Conservation (phyloP, 2,113 vertebrate genomes). For the Ginglymostoma cirratum region DNA sequence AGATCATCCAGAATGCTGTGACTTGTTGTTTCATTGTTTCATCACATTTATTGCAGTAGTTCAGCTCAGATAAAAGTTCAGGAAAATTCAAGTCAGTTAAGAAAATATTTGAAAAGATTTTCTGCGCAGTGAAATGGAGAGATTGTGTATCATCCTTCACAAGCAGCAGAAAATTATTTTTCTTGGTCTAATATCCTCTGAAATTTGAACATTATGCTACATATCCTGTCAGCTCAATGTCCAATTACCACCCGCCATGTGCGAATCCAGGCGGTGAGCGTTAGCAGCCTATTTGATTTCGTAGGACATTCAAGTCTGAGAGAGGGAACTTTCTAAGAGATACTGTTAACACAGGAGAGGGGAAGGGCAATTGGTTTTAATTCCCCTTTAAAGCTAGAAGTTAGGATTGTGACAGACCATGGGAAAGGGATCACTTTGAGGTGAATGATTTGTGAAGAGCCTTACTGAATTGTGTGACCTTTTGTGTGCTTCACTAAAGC, state of each 20-base stretch:
- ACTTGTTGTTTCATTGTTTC: background rate
- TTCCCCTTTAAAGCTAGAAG: background rate
- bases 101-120: background rate
- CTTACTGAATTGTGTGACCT: background rate
- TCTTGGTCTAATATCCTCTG: background rate
- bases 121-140: background rate
- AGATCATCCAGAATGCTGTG: background rate
- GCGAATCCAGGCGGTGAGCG: background rate
- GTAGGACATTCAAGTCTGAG: background rate
- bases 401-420: background rate
- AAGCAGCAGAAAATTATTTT: background rate
- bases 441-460: background rate
- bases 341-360: background rate
- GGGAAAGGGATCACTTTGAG: background rate
- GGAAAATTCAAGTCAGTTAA: background rate
- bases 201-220: no score
- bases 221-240: background rate
- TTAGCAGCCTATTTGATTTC: background rate
- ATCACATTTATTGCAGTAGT: background rate
- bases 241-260: background rate
- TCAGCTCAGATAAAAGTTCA: background rate
- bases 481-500: background rate
- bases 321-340: background rate
- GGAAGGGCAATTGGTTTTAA: background rate
- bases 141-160: background rate